A percentile compares a stretch with the other conserved stretches of the same genome.
phyloP scores from a whole-genome alignment of 2,113 vertebrate species.

The Scomber scombrus region DNA sequence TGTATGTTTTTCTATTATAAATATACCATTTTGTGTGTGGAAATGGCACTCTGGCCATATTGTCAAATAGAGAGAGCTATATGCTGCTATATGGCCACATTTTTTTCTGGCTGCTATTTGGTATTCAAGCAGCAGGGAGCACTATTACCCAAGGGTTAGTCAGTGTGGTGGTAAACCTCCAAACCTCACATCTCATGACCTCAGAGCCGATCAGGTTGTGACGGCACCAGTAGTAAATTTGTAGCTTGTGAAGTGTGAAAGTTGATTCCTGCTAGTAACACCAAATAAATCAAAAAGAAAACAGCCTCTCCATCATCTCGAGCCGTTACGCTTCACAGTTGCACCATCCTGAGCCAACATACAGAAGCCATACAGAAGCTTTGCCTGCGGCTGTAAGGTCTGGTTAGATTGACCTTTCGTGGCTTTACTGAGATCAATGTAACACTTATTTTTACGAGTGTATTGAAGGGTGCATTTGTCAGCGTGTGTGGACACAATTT shows the following conservation, averaged over 20 bases:
- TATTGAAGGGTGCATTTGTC: not conserved
- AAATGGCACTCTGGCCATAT: too few relatives aligned
- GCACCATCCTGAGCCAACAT: not conserved
- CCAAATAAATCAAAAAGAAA: slow-evolving; percentile 27
- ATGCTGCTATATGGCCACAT: not conserved
- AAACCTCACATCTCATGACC: slow-evolving; percentile 2
- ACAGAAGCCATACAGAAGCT: not conserved
- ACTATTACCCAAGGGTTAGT: not conserved
- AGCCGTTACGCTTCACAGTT: slow-evolving; percentile 19
- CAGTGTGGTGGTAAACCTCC: not conserved
- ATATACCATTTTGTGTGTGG: too few relatives aligned
- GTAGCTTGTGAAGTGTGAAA: slow-evolving; percentile 8
- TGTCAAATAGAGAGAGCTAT: too few relatives aligned
- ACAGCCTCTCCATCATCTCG: slow-evolving; percentile 20
- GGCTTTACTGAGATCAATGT: slow-evolving; percentile 17
- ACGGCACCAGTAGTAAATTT: not conserved
- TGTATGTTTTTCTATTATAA: too few relatives aligned
- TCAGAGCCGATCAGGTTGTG: not conserved
- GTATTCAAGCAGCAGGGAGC: slow-evolving; percentile 63
- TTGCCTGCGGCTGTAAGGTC: slow-evolving; percentile 2
- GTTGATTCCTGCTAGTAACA: not conserved
- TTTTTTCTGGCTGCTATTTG: not conserved
- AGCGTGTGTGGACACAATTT: not conserved
- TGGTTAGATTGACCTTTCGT: not conserved
- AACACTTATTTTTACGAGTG: not conserved